Conservation (phyloP, 2,113 vertebrate genomes). For the Dolichotis patagonum region DNA sequence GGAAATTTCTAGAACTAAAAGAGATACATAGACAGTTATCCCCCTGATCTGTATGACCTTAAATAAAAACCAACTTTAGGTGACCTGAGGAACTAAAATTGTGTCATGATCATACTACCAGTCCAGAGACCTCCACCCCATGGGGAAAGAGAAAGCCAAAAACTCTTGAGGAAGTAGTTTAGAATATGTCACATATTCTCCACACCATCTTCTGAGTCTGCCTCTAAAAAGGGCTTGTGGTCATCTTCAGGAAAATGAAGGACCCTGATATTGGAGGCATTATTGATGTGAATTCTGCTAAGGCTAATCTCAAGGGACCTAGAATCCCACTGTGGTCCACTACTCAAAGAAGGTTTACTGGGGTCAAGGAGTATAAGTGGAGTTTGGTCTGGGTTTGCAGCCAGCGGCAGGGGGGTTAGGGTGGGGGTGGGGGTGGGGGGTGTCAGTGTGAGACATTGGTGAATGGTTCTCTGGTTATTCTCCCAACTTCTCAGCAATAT, state of each 20-base stretch:
- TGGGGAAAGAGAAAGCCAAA: background rate
- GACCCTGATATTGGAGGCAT: background rate
- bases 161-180: background rate
- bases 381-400: background rate
- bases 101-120: background rate
- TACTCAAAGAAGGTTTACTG: background rate
- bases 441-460: background rate
- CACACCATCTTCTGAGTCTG: background rate
- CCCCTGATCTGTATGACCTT: background rate
- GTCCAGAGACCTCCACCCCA: background rate
- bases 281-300: background rate
- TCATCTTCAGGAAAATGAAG: background rate
- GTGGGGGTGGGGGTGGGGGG: too few relatives aligned
- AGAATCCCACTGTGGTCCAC: background rate
- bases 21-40: background rate
- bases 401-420: too few relatives aligned
- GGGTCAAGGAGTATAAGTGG: background rate
- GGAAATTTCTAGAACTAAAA: background rate
- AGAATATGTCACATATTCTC: too few relatives aligned
- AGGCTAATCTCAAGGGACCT: background rate
- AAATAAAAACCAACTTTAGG: background rate
- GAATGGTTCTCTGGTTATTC: background rate
- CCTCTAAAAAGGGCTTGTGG: background rate
- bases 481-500: background rate
- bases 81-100: background rate